Percentiles rank a stretch among this genome's conserved stretches.
Evolutionary conservation across 2,113 vertebrate genomes (phyloP).

Genomic region (Atherinomorus stipes): DNA sequence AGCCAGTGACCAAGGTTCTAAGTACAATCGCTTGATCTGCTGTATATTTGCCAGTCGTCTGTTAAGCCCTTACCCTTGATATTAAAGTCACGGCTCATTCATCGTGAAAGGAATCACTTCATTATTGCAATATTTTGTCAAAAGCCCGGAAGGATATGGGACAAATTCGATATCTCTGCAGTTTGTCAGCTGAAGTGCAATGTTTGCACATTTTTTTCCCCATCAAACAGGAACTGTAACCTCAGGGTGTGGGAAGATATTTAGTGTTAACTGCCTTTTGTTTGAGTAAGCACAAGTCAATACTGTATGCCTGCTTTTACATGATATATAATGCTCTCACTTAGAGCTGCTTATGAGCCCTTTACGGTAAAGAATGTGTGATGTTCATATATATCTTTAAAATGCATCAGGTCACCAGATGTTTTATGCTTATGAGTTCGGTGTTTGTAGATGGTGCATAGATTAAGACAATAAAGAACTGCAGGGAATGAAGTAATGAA

Average conservation of each 20-base stretch:
- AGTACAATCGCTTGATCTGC: not conserved
- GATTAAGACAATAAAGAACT: not conserved
- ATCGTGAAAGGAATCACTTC: slow-evolving; percentile 50
- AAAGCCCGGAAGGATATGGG: slow-evolving; percentile 55
- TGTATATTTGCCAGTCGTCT: slow-evolving; percentile 19
- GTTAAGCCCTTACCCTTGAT: slow-evolving; percentile 27
- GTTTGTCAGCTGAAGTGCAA: slow-evolving; percentile 64
- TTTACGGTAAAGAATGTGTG: not conserved
- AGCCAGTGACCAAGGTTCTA: slow-evolving; percentile 8
- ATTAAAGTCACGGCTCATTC: slow-evolving; percentile 69
- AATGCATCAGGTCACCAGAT: not conserved
- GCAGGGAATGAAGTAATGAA: not conserved
- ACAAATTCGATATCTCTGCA: slow-evolving; percentile 50
- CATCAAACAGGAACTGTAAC: slow-evolving; percentile 52
- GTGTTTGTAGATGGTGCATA: not conserved
- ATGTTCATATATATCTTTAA: not conserved
- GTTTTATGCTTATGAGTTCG: not conserved
- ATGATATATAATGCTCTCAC: slow-evolving; percentile 19
- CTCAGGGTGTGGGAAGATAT: slow-evolving; percentile 45
- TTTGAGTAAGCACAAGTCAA: slow-evolving; percentile 49
- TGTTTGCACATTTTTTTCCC: slow-evolving; percentile 54
- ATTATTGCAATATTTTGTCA: slow-evolving; percentile 58
- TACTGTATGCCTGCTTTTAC: slow-evolving; percentile 33
- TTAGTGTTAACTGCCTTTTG: slow-evolving; percentile 55
- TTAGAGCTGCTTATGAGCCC: slow-evolving; percentile 15